Evolutionary conservation across 2,113 vertebrate species (phyloP), one percentile per base, ranked within the genome.

Genomic region (Sciurus niger): DNA sequence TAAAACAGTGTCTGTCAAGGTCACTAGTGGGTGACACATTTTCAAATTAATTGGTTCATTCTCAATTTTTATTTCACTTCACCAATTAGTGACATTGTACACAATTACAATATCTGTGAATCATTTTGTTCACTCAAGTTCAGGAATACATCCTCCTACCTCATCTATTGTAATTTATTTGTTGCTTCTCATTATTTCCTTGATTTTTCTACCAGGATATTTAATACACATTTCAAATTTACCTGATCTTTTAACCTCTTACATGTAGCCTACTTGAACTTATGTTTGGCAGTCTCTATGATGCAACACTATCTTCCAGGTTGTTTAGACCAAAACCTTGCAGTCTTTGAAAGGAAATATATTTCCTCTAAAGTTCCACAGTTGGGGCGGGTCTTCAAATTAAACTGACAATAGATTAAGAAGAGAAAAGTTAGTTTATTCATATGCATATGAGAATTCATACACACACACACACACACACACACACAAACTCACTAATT

Each of bases 11-110:
- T 67, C 74, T 80, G 48, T 85, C 76, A 63, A 83, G 65, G 53
- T 79, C 63, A 73, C 11, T 90, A 79, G 28, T 43, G 32, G 8
- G 58, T 22, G n/a, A 8, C 2, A 34, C 34, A 51, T 37, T 83
- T 34, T 11, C 40, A 70, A 10, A 78, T 72, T 73, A 53, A 87
- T 34, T 48, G 46, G 7, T 73, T 8, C 8, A 24, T 58, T 92
- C 60, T 73, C 72, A 67, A 55, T 43, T 96, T 90, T 77, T 40
- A 87, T 88, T 87, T 96, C 82, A 63, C n/a, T 84, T 92, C 63
- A 55, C 51, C 16, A 11, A 70, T 51, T 16, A 63, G 32, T 30
- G 53, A 63, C 18, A 63, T 89, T 76, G 84, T 28, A 70, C 46
- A 73, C 5, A 79, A 65, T 84, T 67, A 89, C 16, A 10, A 28